Conservation (phyloP, 92 coral and sea anemone species). For the Zoanthus sansibaricus region DNA sequence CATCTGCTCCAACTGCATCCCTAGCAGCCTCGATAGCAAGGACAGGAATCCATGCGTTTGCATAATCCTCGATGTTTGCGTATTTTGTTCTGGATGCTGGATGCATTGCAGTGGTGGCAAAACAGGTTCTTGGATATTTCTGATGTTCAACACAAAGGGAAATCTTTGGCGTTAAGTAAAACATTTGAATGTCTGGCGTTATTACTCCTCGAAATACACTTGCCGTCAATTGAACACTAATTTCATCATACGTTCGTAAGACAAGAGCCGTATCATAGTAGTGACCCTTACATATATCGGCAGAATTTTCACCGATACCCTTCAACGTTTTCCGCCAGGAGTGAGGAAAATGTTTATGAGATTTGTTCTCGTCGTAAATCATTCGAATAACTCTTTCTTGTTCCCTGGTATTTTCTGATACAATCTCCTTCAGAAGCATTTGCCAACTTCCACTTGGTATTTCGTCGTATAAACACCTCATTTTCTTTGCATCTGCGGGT, state of each 20-base stretch:
- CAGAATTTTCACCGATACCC: not conserved
- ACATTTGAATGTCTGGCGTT: conserved; percentile 82
- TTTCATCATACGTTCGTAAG: conserved; percentile 69
- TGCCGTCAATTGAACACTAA: conserved; percentile 75
- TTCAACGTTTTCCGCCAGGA: not conserved
- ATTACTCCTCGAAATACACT: conserved; percentile 70
- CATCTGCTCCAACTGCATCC: conserved; percentile 78
- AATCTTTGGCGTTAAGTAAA: conserved; percentile 68
- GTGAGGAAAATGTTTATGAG: not conserved
- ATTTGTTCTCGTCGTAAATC: not conserved
- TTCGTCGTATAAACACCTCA: not conserved
- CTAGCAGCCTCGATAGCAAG: conserved; percentile 90
- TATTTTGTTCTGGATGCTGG: conserved; percentile 67
- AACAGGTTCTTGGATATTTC: conserved; percentile 74
- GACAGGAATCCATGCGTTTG: conserved; percentile 81
- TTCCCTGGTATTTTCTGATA: conserved; percentile 12
- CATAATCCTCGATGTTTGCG: conserved; percentile 64
- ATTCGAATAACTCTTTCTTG: conserved; percentile 25
- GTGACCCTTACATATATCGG: conserved; percentile 54
- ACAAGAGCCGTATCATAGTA: conserved; percentile 59
- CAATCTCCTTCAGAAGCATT: conserved; percentile 52
- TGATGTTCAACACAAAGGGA: conserved; percentile 91
- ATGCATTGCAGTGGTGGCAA: conserved; percentile 70
- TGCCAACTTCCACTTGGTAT: conserved; percentile 59
- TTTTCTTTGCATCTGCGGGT: not conserved